These are phyloP conservation scores for Trogon melanurus DNA, from an alignment of 2,113 vertebrate species.

Conservation along the genomic window DNA sequence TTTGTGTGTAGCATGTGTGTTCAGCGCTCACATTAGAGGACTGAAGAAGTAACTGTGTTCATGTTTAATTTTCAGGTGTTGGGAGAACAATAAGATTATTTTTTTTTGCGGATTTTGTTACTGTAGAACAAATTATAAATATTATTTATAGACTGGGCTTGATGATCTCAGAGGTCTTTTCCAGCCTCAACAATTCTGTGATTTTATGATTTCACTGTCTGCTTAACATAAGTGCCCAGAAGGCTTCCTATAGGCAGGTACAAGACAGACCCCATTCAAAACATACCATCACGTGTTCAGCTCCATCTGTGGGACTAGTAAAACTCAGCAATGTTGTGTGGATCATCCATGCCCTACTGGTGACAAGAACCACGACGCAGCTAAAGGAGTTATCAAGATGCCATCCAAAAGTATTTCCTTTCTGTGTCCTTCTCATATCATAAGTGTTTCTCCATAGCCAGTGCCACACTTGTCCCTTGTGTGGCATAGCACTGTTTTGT, in stretches of 20 bases:
- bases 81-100: background rate
- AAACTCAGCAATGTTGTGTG: background rate
- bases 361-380: background rate
- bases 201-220: background rate
- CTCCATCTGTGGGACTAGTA: background rate
- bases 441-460: background rate
- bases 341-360: background rate
- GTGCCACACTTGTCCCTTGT: background rate
- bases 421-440: background rate
- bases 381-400: background rate
- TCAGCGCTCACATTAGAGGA: background rate
- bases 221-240: background rate
- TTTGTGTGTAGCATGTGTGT: background rate
- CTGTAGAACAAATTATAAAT: background rate
- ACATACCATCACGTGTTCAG: fast-evolving
- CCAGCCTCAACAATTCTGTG: too few species aligned
- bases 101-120: background rate
- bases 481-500: background rate
- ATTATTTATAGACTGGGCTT: background rate
- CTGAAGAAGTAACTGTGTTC: background rate
- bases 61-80: background rate
- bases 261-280: background rate
- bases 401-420: background rate
- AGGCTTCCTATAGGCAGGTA: background rate
- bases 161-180: too few species aligned